These are phyloP conservation scores for Ia io DNA, from an alignment of 2,113 vertebrate species.

Conservation along the genomic window DNA sequence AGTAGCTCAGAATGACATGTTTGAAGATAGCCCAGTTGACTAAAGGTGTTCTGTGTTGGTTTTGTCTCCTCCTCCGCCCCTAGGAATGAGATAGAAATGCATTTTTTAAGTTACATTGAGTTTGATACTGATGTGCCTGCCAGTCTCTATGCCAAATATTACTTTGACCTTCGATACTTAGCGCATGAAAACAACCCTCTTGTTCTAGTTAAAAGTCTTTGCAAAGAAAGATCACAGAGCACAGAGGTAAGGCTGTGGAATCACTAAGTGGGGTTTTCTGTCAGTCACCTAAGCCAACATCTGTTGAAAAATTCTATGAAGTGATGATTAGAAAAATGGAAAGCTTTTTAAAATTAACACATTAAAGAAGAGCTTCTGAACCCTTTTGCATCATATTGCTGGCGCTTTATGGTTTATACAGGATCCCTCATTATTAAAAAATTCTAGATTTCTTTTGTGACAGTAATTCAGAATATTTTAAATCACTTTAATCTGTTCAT, in stretches of 20 bases:
- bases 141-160: slow-evolving; percentile 87
- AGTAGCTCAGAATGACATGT: slow-evolving; percentile 33
- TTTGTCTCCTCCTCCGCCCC: slow-evolving; percentile 54
- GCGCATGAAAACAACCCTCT: slow-evolving; percentile 88
- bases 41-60: slow-evolving; percentile 66
- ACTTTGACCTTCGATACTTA: slow-evolving; percentile 90
- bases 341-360: slow-evolving; percentile 73
- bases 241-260: slow-evolving; percentile 83
- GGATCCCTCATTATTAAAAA: background rate
- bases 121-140: slow-evolving; percentile 88
- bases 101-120: slow-evolving; percentile 87
- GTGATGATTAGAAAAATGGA: slow-evolving; percentile 60
- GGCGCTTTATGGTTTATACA: background rate
- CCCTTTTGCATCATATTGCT: slow-evolving; percentile 55
- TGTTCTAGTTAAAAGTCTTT: slow-evolving; percentile 88
- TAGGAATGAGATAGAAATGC: slow-evolving; percentile 90
- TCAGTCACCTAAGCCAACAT: slow-evolving; percentile 32
- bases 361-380: slow-evolving; percentile 59
- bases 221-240: slow-evolving; percentile 88
- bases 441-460: background rate
- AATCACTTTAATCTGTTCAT: slow-evolving; percentile 34
- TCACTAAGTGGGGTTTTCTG: background rate
- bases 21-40: slow-evolving; percentile 69
- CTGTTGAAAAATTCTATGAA: slow-evolving; percentile 68
- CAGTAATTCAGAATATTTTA: slow-evolving; percentile 30